These are phyloP conservation scores for Hanleya hanleyi DNA, from an alignment of 2,888 invertebrate species.

Conservation along the genomic window DNA sequence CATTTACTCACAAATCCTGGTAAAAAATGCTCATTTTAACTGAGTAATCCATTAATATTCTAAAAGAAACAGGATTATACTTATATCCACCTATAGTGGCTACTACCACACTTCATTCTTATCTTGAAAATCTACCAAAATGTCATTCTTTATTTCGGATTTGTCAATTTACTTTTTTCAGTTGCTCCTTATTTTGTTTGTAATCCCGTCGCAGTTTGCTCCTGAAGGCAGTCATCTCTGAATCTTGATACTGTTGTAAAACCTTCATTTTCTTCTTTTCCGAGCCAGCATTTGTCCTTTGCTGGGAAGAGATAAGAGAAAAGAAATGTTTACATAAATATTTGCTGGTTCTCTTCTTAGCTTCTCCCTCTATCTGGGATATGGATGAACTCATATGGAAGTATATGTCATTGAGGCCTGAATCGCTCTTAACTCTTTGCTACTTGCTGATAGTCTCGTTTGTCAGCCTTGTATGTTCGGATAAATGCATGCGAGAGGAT, in stretches of 20 bases:
- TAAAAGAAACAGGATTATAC: background rate
- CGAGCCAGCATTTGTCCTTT: conserved; percentile 88
- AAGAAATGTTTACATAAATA: conserved; percentile 1
- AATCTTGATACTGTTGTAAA: conserved; percentile 90
- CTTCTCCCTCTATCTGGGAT: background rate
- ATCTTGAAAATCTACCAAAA: too few relatives aligned
- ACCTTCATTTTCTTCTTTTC: conserved; percentile 96
- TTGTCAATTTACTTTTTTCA: conserved; percentile 85
- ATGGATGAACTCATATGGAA: background rate
- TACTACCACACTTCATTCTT: background rate
- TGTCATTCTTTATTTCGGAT: too few relatives aligned
- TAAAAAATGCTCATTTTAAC: background rate
- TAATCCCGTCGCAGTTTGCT: conserved; percentile 97
- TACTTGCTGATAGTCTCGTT: too few relatives aligned
- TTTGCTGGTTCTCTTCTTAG: background rate
- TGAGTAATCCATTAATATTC: background rate
- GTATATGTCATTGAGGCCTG: background rate
- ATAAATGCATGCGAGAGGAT: too few relatives aligned
- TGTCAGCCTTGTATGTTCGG: too few relatives aligned
- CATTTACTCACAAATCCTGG: too few relatives aligned
- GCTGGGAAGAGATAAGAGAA: conserved; percentile 75
- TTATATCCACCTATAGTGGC: background rate
- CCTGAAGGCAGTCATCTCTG: conserved; percentile 93
- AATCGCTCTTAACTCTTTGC: background rate
- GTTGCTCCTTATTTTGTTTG: conserved; percentile 92